A percentile compares a stretch with the other conserved stretches of the same genome.
Conservation (phyloP, 2,888 invertebrate species). For the Nycteola revayana region DNA sequence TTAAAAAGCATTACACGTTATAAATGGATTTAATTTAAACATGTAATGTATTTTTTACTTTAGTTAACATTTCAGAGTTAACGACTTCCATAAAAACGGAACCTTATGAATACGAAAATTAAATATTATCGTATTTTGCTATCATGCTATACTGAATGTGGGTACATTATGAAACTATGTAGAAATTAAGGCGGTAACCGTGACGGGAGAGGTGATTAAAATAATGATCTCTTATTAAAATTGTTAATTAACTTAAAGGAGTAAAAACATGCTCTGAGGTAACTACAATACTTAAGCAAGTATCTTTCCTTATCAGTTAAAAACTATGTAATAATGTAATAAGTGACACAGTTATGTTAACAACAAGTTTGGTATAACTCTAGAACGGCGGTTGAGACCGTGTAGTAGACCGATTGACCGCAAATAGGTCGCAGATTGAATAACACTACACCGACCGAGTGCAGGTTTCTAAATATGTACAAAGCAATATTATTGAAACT, state of each 20-base stretch:
- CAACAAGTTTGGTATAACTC: constrained; percentile 38
- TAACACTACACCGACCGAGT: constrained; percentile 61
- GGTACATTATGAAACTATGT: constrained; percentile 41
- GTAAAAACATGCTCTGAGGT: constrained; percentile 37
- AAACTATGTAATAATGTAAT: constrained; percentile 15
- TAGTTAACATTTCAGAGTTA: constrained; percentile 12
- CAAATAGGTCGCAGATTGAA: constrained; percentile 78
- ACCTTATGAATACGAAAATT: constrained; percentile 31
- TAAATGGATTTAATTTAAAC: constrained; percentile 9
- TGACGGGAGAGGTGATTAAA: constrained; percentile 58
- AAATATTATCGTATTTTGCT: constrained; percentile 36
- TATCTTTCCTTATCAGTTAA: constrained; percentile 18
- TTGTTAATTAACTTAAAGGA: constrained; percentile 54
- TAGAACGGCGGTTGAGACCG: constrained; percentile 40
- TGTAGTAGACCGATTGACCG: constrained; percentile 59
- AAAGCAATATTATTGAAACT: constrained; percentile 68
- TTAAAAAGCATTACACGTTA: constrained; percentile 6
- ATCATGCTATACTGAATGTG: constrained; percentile 34
- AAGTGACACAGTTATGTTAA: constrained; percentile 22
- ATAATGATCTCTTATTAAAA: constrained; percentile 60
- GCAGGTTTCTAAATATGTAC: constrained; percentile 77
- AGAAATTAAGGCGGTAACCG: constrained; percentile 54
- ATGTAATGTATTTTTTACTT: constrained; percentile 4
- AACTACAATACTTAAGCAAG: constrained; percentile 18
- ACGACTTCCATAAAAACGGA: constrained; percentile 19